A percentile compares a stretch with the other conserved stretches of the same genome.
These are phyloP conservation scores for Lasioglossum oenotherae DNA, from an alignment of 2,888 invertebrate species.

Conservation along the genomic window DNA sequence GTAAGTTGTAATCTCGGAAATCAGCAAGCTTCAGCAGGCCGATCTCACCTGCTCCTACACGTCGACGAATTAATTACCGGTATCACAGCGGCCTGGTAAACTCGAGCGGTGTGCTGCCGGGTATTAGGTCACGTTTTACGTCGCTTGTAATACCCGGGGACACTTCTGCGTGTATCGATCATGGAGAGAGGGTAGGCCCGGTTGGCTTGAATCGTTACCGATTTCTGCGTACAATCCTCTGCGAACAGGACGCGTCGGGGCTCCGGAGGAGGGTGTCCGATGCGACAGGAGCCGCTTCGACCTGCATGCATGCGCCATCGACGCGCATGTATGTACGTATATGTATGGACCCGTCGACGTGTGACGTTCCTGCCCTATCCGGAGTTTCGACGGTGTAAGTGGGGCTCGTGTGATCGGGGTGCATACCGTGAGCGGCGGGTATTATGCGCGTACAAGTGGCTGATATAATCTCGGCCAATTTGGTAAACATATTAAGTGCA, in stretches of 20 bases:
- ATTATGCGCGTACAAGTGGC: constrained; percentile 75
- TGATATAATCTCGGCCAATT: constrained; percentile 78
- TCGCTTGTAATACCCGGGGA: constrained; percentile 48
- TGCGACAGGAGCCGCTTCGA: neutral
- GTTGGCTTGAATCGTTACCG: constrained; percentile 60
- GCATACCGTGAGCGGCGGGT: constrained; percentile 59
- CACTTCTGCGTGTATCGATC: constrained; percentile 61
- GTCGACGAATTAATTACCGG: constrained; percentile 65
- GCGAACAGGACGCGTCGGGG: neutral
- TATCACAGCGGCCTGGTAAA: constrained; percentile 58
- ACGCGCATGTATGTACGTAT: neutral
- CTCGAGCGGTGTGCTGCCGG: constrained; percentile 41
- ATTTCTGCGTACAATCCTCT: constrained; percentile 50
- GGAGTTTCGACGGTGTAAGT: neutral
- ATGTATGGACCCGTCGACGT: neutral
- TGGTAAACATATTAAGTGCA: constrained; percentile 79
- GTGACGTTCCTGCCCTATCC: neutral
- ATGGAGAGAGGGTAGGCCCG: constrained; percentile 22
- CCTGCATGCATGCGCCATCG: constrained; percentile 1
- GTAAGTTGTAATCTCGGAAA: constrained; percentile 63
- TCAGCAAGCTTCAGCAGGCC: constrained; percentile 51
- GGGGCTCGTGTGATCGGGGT: constrained; percentile 34
- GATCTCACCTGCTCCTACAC: constrained; percentile 50
- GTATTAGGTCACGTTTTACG: constrained; percentile 64
- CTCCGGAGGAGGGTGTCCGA: neutral